Evolutionary conservation across 2,888 invertebrate genomes (phyloP).

Genomic region (Scaptomyza polygonia): DNA sequence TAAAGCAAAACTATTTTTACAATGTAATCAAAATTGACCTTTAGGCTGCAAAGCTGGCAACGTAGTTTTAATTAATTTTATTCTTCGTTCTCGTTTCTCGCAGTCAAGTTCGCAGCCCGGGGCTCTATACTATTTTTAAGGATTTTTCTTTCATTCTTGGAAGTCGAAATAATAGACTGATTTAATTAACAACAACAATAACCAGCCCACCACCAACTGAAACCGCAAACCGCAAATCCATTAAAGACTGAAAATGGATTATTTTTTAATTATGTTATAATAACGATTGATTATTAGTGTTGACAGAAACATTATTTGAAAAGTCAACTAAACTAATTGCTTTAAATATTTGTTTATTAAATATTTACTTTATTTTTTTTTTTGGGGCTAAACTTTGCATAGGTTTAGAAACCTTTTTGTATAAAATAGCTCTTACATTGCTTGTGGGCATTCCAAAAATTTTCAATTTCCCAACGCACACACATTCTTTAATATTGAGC

Average conservation of each 20-base stretch:
- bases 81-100: background rate
- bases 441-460: no score
- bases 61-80: background rate
- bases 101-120: background rate
- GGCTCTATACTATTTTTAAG: background rate
- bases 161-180: no score
- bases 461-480: background rate
- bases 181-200: background rate
- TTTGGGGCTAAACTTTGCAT: no score
- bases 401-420: no score
- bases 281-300: no score
- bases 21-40: background rate
- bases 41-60: background rate
- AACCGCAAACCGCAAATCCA: background rate
- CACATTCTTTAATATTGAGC: slow-evolving; percentile 11
- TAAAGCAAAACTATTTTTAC: background rate
- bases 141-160: background rate
- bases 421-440: no score
- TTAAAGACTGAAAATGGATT: background rate
- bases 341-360: no score
- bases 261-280: no score
- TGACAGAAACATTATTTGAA: no score
- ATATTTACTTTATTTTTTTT: no score
- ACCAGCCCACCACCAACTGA: background rate
- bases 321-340: no score